phyloP scores from a whole-genome alignment of 2,113 vertebrate genomes.

The Pedionomus torquatus region DNA sequence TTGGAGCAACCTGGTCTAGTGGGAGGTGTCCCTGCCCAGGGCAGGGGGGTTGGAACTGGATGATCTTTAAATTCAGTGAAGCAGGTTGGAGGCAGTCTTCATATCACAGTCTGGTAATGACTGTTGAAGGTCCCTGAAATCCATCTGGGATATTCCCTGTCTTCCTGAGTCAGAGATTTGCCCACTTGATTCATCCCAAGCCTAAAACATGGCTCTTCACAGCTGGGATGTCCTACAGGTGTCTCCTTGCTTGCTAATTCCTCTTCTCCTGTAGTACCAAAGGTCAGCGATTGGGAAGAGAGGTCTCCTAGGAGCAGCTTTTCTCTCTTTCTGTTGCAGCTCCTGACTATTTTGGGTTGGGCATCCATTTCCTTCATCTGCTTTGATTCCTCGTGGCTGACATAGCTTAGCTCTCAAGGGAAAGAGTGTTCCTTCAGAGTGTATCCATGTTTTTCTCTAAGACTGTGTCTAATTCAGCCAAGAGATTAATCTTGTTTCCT shows the following conservation, averaged over 20 bases:
- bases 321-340: background rate
- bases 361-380: background rate
- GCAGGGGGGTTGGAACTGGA: too few species aligned
- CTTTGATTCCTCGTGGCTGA: background rate
- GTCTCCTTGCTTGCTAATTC: background rate
- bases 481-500: background rate
- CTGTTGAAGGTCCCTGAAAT: background rate
- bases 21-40: too few species aligned
- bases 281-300: background rate
- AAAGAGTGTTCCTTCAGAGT: background rate
- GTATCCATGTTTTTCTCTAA: background rate
- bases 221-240: background rate
- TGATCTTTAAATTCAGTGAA: background rate
- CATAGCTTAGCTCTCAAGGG: background rate
- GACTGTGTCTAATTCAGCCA: background rate
- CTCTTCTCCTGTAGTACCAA: background rate
- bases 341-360: background rate
- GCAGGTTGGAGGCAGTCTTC: background rate
- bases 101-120: fast-evolving
- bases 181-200: background rate
- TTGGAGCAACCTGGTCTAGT: too few species aligned
- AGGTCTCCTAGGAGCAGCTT: background rate
- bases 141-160: background rate
- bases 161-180: background rate
- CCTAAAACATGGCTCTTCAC: background rate